A percentile compares a stretch with the other conserved stretches of the same genome.
These are phyloP conservation scores for Drosophila parvula DNA, from an alignment of 1,140 invertebrate genomes.

Conservation along the genomic window DNA sequence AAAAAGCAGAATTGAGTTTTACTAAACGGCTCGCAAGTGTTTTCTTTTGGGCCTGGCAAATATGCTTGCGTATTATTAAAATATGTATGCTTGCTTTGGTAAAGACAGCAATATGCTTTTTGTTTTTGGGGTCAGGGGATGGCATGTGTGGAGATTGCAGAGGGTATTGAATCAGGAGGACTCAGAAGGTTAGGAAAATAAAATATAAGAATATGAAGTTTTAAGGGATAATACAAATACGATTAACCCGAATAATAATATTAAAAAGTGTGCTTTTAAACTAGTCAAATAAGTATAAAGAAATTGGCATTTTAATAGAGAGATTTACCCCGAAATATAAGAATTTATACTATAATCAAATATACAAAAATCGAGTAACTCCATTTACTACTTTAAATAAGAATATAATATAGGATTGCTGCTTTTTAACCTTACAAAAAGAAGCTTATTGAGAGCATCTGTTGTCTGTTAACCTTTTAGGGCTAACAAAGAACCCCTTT, in stretches of 20 bases:
- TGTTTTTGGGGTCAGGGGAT: constrained; percentile 23
- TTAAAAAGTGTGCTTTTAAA: background rate
- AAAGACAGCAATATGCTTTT: constrained; percentile 65
- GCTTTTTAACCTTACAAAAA: background rate
- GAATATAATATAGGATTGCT: background rate
- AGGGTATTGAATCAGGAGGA: background rate
- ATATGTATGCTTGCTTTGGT: constrained; percentile 23
- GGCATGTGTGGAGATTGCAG: background rate
- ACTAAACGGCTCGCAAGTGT: constrained; percentile 61
- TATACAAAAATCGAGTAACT: too few species aligned
- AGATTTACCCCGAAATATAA: too few species aligned
- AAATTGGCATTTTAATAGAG: background rate
- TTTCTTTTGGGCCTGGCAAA: constrained; percentile 19
- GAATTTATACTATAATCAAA: too few species aligned
- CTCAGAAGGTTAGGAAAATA: background rate
- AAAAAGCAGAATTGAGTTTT: constrained; percentile 60
- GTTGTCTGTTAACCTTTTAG: too few species aligned
- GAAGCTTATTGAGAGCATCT: background rate
- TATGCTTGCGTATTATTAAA: constrained; percentile 24
- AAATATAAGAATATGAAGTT: background rate
- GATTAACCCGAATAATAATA: background rate
- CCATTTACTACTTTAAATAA: background rate
- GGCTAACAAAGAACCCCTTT: background rate
- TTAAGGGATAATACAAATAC: background rate
- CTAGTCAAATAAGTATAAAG: background rate